Percentiles rank a stretch among this genome's conserved stretches.
Conservation (phyloP, 2,888 invertebrate genomes). For the Luperina testacea region DNA sequence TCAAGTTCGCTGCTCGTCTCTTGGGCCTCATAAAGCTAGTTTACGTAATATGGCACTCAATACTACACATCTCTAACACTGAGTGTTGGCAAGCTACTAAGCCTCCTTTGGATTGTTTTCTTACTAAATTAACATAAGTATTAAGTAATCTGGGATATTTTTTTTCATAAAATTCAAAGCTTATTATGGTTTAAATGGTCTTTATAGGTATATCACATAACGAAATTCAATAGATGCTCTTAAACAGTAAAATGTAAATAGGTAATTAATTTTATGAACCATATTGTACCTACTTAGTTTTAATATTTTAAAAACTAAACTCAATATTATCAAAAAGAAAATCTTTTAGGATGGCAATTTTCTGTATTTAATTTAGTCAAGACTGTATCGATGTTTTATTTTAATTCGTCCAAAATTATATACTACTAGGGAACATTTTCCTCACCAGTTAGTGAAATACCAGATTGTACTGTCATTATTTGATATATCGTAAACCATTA, state of each 20-base stretch:
- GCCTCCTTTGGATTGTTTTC: slow-evolving; percentile 6
- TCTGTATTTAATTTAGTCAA: background rate
- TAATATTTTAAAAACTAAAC: background rate
- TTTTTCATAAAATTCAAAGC: background rate
- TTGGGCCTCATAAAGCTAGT: slow-evolving; percentile 53
- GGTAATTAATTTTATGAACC: background rate
- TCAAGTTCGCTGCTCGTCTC: slow-evolving; percentile 51
- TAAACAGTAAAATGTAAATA: background rate
- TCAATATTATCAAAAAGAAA: background rate
- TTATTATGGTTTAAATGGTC: background rate
- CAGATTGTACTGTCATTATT: background rate
- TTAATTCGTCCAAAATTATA: background rate
- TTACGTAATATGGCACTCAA: slow-evolving; percentile 57
- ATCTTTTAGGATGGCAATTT: background rate
- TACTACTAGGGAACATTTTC: background rate
- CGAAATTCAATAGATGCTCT: background rate
- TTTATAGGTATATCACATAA: background rate
- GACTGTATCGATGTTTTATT: background rate
- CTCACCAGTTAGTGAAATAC: background rate
- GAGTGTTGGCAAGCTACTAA: slow-evolving; percentile 5
- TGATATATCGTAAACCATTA: background rate
- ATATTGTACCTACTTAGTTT: background rate
- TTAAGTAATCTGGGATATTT: background rate
- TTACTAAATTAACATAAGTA: background rate
- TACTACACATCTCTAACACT: slow-evolving; percentile 35